Percentiles rank a stretch among this genome's conserved stretches.
Evolutionary conservation across 2,888 invertebrate species (phyloP).

Genomic region (Brachyopa scutellaris): DNA sequence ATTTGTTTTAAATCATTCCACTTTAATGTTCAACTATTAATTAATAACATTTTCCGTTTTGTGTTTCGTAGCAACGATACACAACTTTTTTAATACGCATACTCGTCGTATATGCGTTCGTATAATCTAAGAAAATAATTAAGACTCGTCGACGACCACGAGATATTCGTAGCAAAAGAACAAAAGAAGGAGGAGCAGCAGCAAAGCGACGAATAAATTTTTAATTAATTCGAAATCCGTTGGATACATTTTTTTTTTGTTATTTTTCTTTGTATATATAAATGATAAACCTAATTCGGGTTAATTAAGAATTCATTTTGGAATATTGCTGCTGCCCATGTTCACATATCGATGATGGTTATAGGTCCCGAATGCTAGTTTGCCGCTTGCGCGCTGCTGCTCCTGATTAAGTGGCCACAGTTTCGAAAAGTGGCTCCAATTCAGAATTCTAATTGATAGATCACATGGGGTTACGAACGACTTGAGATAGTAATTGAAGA

Average conservation of each 20-base stretch:
- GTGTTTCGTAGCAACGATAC: constrained; percentile 25
- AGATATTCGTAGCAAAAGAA: constrained; percentile 30
- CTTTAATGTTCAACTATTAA: constrained; percentile 55
- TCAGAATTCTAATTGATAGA: constrained; percentile 71
- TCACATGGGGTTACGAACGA: constrained; percentile 64
- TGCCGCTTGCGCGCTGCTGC: constrained; percentile 2
- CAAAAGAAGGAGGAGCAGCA: constrained; percentile 16
- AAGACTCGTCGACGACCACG: constrained; percentile 14
- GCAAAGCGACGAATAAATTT: constrained; percentile 25
- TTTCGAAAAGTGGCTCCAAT: constrained; percentile 62
- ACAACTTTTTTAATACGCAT: constrained; percentile 38
- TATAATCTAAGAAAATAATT: constrained; percentile 66
- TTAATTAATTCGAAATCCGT: constrained; percentile 71
- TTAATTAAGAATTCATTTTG: constrained; percentile 70
- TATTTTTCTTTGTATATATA: constrained; percentile 21
- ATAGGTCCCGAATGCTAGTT: constrained; percentile 5
- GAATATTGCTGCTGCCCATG: constrained; percentile 54
- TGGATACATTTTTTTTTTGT: constrained; percentile 44
- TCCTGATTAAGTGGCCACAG: constrained; percentile 63
- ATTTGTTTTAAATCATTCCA: constrained; percentile 55
- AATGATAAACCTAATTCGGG: constrained; percentile 61
- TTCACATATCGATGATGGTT: constrained; percentile 62
- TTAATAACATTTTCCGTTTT: constrained; percentile 44
- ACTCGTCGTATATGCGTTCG: too few relatives aligned
- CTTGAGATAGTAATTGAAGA: constrained; percentile 24